Evolutionary conservation across 2,888 invertebrate genomes (phyloP), one percentile per base, ranked within the genome.

Genomic region (Tipula lateralis): DNA sequence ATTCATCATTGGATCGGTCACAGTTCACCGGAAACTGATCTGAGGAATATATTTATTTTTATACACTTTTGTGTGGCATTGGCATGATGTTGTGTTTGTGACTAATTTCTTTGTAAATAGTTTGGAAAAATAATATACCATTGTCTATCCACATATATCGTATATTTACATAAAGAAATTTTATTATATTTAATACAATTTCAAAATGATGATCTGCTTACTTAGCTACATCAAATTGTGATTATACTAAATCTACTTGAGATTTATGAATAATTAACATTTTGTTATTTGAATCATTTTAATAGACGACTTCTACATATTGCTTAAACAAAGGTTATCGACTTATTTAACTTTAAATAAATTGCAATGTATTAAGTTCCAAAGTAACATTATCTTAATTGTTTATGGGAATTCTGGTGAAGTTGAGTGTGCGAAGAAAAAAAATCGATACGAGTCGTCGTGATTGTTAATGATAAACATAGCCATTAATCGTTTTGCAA

Each of bases 1-100:
- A 66, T 9, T 24, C 66, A 66, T 66, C 66, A 66, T 44, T 24
- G 24, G 24, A 66, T 66, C 66, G 66, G 66, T 66, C 66, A 24
- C 66, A 66, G 66, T 66, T 66, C 66, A 66, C 19, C 66, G 66
- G 66, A 66, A 66, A 66, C 66, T 66, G 24, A 66, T 66, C 66
- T 66, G 39, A 7, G n/a, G 24, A 24, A 66, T 24, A 66, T 66
- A 24, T 66, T 24, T 66, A 24, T 24, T 24, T 66, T 24, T 44
- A 44, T 16, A 44, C 24, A 12, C 24, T 24, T 66, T 66, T 66
- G 66, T 66, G 24, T 66, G 66, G 66, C 66, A 66, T 66, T 24
- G 66, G 66, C 24, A 66, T 66, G 66, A 19, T 66, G 66, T 66
- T 44, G n/a, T 16, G 12, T 24, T 66, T 66, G 66, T 66, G 66